Conservation (phyloP, 2,888 invertebrate genomes). For the Dynastes hyllus region DNA sequence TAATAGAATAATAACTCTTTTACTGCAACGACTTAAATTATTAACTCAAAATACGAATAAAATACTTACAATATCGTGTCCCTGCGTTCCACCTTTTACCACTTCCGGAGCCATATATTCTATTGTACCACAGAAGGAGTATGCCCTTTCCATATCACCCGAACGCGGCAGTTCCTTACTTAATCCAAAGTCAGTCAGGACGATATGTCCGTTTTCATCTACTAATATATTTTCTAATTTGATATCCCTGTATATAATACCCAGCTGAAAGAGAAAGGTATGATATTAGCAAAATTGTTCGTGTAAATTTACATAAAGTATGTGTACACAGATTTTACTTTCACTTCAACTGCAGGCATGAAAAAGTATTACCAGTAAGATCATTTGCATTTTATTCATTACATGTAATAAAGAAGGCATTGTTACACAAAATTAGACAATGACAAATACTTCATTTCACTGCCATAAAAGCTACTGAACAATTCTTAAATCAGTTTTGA, state of each 20-base stretch:
- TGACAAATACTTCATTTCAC: too few relatives aligned
- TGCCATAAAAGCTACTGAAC: too few relatives aligned
- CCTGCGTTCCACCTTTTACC: constrained; percentile 87
- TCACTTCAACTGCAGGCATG: background rate
- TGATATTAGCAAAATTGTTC: constrained; percentile 23
- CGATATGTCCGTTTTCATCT: constrained; percentile 95
- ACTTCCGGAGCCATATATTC: constrained; percentile 97
- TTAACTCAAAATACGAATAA: constrained; percentile 28
- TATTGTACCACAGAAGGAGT: constrained; percentile 98
- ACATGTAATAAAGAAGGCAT: too few relatives aligned
- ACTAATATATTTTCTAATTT: constrained; percentile 97
- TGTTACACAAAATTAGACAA: too few relatives aligned
- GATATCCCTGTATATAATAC: constrained; percentile 98
- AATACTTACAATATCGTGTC: constrained; percentile 94
- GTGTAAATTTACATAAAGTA: constrained; percentile 6
- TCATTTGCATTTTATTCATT: background rate
- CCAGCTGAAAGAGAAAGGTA: constrained; percentile 79
- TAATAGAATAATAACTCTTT: too few relatives aligned
- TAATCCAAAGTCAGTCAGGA: constrained; percentile 97
- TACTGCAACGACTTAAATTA: background rate
- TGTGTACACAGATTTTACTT: background rate
- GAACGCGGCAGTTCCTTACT: constrained; percentile 90
- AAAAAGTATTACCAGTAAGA: background rate
- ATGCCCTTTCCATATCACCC: constrained; percentile 80
- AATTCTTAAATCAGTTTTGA: too few relatives aligned